Evolutionary conservation across 1,140 invertebrate genomes (phyloP).

Genomic region (Drosophila fuyamai): DNA sequence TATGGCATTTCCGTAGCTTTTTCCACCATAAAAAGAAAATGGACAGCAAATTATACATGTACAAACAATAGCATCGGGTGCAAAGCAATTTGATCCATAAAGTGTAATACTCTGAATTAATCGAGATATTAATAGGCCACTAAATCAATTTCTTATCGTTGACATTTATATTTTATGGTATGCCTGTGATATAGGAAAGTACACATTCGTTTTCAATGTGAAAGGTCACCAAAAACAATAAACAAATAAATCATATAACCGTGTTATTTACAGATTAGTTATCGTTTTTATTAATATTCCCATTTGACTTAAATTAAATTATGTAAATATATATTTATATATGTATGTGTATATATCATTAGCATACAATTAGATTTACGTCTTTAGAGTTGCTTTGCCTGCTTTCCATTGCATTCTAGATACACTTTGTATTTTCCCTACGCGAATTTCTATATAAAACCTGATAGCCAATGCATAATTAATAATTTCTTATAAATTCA

Average conservation of each 20-base stretch:
- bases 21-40: neutral
- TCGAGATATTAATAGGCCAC: slow-evolving; percentile 1
- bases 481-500: slow-evolving; percentile 27
- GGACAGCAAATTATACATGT: neutral
- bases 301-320: slow-evolving; percentile 76
- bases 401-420: slow-evolving; percentile 66
- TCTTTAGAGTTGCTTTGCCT: slow-evolving; percentile 78
- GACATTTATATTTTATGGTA: neutral
- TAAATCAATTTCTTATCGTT: slow-evolving; percentile 8
- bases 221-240: neutral
- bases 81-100: slow-evolving; percentile 27
- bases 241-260: neutral
- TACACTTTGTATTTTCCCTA: slow-evolving; percentile 56
- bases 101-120: neutral
- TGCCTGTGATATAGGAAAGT: neutral
- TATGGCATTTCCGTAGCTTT: slow-evolving; percentile 11
- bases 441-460: slow-evolving; percentile 67
- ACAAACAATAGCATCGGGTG: slow-evolving; percentile 5
- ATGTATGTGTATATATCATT: slow-evolving; percentile 61
- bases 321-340: slow-evolving; percentile 68
- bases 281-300: slow-evolving; percentile 80
- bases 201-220: neutral
- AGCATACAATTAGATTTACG: slow-evolving; percentile 80
- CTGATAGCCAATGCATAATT: slow-evolving; percentile 53
- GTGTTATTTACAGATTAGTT: slow-evolving; percentile 60